phyloP scores from a whole-genome alignment of 2,113 vertebrate species.

The Burhinus bistriatus region DNA sequence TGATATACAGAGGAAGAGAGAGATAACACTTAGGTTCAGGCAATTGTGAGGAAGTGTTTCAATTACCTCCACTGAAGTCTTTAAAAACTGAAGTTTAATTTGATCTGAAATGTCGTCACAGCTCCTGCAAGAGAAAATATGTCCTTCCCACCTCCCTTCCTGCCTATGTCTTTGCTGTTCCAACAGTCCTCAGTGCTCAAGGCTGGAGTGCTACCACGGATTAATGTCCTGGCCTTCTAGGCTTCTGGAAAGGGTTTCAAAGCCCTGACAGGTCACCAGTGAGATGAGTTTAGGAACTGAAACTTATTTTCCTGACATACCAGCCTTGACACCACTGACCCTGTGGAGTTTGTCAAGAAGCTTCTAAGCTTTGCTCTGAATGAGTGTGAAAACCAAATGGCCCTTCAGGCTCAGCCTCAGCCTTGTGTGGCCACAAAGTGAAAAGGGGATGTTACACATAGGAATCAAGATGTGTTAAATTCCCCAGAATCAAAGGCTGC shows the following conservation, averaged over 20 bases:
- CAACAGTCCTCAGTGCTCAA: neutral
- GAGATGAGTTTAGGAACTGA: conserved; percentile 49
- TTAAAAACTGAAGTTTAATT: conserved; percentile 67
- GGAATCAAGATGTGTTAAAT: conserved; percentile 35
- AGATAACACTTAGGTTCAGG: conserved; percentile 59
- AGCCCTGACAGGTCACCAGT: conserved; percentile 15
- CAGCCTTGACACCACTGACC: conserved; percentile 12
- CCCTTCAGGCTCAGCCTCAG: conserved; percentile 5
- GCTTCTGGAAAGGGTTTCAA: conserved; percentile 22
- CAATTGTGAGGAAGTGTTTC: conserved; percentile 71
- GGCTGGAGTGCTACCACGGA: conserved; percentile 20
- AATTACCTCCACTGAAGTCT: conserved; percentile 60
- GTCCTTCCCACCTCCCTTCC: neutral
- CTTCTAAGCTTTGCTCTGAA: conserved; percentile 23
- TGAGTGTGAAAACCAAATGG: neutral
- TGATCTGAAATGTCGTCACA: conserved; percentile 56
- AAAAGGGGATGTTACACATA: conserved; percentile 25
- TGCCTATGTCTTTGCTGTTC: neutral
- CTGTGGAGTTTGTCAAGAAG: conserved; percentile 4
- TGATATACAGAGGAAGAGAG: conserved; percentile 62
- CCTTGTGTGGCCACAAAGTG: neutral
- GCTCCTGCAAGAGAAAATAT: conserved; percentile 39
- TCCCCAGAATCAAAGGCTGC: neutral
- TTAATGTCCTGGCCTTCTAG: conserved; percentile 47
- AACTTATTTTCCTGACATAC: conserved; percentile 52